Percentiles rank a stretch among this genome's conserved stretches.
phyloP scores from a whole-genome alignment of 2,113 vertebrate genomes.

The Mobula hypostoma region DNA sequence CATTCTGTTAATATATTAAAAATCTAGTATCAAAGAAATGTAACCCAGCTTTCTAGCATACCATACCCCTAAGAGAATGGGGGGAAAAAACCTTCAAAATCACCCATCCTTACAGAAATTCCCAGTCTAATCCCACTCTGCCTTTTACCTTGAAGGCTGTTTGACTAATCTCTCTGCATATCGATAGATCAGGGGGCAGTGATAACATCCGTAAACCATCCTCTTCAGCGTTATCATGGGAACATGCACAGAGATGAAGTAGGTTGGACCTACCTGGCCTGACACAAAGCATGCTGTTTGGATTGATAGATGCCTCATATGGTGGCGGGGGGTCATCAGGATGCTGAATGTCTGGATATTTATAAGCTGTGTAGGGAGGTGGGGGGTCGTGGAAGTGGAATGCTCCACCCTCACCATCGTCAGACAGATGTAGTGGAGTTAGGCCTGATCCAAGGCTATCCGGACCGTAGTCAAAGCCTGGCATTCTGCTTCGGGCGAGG shows the following conservation, averaged over 20 bases:
- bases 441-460: conserved; percentile 89
- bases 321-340: conserved; percentile 92
- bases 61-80: background rate
- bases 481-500: conserved; percentile 80
- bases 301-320: conserved; percentile 91
- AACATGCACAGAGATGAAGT: background rate
- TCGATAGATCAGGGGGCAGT: background rate
- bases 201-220: too few relatives aligned
- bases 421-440: conserved; percentile 89
- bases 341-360: conserved; percentile 88
- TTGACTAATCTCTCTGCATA: background rate
- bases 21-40: too few relatives aligned
- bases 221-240: background rate
- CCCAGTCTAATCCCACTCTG: background rate
- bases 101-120: background rate
- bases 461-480: conserved; percentile 89
- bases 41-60: background rate
- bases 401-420: conserved; percentile 88
- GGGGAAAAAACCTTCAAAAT: background rate
- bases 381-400: conserved; percentile 97
- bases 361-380: conserved; percentile 91
- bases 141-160: background rate
- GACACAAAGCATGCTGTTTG: conserved; percentile 77
- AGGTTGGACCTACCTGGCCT: conserved; percentile 63
- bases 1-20: too few relatives aligned